Conservation (phyloP, 2,888 invertebrate genomes). For the Agrotis segetum region DNA sequence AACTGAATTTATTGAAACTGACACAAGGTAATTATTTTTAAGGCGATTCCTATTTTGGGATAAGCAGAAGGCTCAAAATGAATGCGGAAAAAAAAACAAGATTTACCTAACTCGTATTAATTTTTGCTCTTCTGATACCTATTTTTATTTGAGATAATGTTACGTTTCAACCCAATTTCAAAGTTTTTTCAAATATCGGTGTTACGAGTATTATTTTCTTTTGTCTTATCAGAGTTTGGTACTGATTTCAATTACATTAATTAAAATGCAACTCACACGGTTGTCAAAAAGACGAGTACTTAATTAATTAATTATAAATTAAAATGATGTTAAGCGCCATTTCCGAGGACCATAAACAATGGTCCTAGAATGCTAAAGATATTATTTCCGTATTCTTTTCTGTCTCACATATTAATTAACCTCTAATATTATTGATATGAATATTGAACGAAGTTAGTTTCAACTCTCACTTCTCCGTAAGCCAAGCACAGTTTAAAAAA, state of each 20-base stretch:
- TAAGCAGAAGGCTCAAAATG: not conserved
- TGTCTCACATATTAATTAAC: slow-evolving; percentile 23
- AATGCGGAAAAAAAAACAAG: not conserved
- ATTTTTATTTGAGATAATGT: not conserved
- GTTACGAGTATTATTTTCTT: too few relatives aligned
- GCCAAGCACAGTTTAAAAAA: too few relatives aligned
- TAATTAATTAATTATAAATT: slow-evolving; percentile 37
- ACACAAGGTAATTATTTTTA: slow-evolving; percentile 7
- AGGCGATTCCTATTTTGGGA: not conserved
- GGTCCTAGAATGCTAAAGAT: slow-evolving; percentile 27
- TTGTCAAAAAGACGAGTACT: slow-evolving; percentile 4
- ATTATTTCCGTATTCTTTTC: slow-evolving; percentile 30
- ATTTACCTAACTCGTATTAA: not conserved
- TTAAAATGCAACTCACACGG: slow-evolving; percentile 29
- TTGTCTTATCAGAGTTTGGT: not conserved
- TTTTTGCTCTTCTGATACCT: not conserved
- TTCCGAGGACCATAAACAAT: slow-evolving; percentile 26
- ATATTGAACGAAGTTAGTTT: slow-evolving; percentile 26
- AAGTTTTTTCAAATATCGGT: not conserved
- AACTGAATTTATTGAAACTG: slow-evolving; percentile 5
- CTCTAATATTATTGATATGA: slow-evolving; percentile 7
- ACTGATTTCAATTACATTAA: not conserved
- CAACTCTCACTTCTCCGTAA: not conserved
- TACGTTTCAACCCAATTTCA: not conserved
- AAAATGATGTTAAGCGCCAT: slow-evolving; percentile 37